Percentiles rank a stretch among this genome's conserved stretches.
These are phyloP conservation scores for Hyppa rectilinea DNA, from an alignment of 2,888 invertebrate genomes.

Conservation along the genomic window DNA sequence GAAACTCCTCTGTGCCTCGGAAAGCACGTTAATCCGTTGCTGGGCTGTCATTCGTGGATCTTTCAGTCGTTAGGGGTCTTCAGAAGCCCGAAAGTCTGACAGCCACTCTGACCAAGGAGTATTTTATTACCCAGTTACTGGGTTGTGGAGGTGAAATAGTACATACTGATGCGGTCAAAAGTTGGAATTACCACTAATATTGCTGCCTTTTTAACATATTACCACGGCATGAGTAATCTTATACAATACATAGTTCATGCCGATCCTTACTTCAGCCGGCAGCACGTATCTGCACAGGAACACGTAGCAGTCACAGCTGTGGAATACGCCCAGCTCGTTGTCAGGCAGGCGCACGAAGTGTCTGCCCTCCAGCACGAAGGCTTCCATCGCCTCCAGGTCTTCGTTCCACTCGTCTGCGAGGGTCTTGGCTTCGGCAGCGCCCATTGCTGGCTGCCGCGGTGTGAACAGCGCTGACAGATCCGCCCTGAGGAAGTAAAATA, in stretches of 20 bases:
- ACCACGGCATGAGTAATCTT: background rate
- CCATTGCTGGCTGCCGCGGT: slow-evolving; percentile 97
- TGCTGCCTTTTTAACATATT: too few species aligned
- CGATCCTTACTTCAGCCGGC: slow-evolving; percentile 89
- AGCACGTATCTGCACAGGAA: slow-evolving; percentile 99
- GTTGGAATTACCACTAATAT: too few species aligned
- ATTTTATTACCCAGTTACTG: too few species aligned
- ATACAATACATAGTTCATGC: background rate
- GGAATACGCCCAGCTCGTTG: slow-evolving; percentile 97
- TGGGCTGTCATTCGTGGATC: too few species aligned
- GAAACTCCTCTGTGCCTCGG: too few species aligned
- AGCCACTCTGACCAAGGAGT: too few species aligned
- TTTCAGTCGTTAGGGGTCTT: too few species aligned
- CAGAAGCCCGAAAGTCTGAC: too few species aligned
- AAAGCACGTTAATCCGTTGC: too few species aligned
- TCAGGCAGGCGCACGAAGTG: slow-evolving; percentile 99
- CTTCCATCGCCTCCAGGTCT: slow-evolving; percentile 99
- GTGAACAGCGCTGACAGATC: slow-evolving; percentile 99
- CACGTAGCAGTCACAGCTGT: slow-evolving; percentile 99
- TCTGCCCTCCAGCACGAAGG: slow-evolving; percentile 98
- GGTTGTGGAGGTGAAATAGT: too few species aligned
- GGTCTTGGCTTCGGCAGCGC: slow-evolving; percentile 95
- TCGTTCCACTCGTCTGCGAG: slow-evolving; percentile 99
- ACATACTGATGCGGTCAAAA: too few species aligned
- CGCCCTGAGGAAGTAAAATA: slow-evolving; percentile 88